phyloP scores from a whole-genome alignment of 2,113 vertebrate genomes.

The Corapipo altera region DNA sequence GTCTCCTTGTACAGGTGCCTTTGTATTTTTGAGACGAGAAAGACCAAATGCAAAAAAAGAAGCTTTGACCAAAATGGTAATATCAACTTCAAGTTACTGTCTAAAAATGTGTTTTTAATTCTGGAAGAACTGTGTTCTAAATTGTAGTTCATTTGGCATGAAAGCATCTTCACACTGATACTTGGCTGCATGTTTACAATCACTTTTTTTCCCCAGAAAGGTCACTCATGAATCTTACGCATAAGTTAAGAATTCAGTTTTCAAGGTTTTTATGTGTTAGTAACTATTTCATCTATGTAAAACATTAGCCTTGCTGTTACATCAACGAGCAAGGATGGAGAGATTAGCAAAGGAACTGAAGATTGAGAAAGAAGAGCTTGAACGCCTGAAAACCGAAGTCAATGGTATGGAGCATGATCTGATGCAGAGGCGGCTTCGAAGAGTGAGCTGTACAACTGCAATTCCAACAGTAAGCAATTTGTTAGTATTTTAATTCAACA shows the following conservation, averaged over 20 bases:
- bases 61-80: conserved; percentile 61
- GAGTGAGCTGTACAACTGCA: conserved; percentile 90
- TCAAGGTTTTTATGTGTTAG: not conserved
- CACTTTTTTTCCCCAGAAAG: conserved; percentile 34
- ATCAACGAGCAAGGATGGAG: conserved; percentile 98
- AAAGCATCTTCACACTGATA: conserved; percentile 44
- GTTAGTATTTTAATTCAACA: conserved; percentile 52
- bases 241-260: not conserved
- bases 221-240: not conserved
- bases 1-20: conserved; percentile 53
- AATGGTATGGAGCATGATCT: conserved; percentile 97
- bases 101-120: conserved; percentile 34
- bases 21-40: conserved; percentile 63
- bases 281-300: conserved; percentile 45
- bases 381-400: conserved; percentile 90
- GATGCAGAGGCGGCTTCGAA: conserved; percentile 92
- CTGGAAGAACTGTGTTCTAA: conserved; percentile 9
- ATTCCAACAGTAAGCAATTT: conserved; percentile 87
- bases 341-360: conserved; percentile 91
- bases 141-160: conserved; percentile 36
- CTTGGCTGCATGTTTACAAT: conserved; percentile 41
- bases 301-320: conserved; percentile 89
- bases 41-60: conserved; percentile 55
- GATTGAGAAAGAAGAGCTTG: conserved; percentile 90
- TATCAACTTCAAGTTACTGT: conserved; percentile 44